phyloP scores from a whole-genome alignment of 2,113 vertebrate genomes.

The Toxotes chatareus region DNA sequence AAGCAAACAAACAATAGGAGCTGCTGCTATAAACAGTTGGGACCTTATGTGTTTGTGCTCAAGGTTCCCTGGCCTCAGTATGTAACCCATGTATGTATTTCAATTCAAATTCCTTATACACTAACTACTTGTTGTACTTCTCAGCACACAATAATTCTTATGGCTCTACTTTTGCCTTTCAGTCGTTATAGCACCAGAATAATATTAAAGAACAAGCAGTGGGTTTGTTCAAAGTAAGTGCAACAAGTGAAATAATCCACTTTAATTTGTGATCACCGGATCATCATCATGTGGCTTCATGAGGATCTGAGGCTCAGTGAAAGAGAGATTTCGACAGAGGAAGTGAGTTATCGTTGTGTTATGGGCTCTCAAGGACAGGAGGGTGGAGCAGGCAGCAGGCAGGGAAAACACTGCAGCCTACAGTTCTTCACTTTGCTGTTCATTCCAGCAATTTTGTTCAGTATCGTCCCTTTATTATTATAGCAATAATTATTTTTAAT shows the following conservation, averaged over 20 bases:
- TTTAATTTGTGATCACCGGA: neutral
- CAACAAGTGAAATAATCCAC: neutral
- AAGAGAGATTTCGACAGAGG: neutral
- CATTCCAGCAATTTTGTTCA: neutral
- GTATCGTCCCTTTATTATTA: neutral
- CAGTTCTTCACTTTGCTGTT: neutral
- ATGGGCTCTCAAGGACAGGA: conserved; percentile 33
- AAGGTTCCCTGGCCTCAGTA: too few relatives aligned
- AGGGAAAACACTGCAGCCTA: neutral
- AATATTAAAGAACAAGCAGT: too few relatives aligned
- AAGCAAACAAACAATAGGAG: too few relatives aligned
- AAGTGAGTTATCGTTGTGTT: conserved; percentile 47
- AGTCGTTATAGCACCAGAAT: neutral
- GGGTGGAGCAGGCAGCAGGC: conserved; percentile 4
- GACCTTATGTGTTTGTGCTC: too few relatives aligned
- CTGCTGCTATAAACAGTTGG: too few relatives aligned
- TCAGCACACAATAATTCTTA: too few relatives aligned
- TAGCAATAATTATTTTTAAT: neutral
- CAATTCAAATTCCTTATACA: too few relatives aligned
- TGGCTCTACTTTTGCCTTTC: neutral
- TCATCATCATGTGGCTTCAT: conserved; percentile 4
- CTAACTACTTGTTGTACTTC: too few relatives aligned
- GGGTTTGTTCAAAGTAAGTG: neutral
- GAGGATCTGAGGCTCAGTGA: neutral
- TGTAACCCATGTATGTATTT: too few relatives aligned